These are phyloP conservation scores for Brachyalestes nurse DNA, from an alignment of 2,797 vertebrate genomes.

Conservation along the genomic window DNA sequence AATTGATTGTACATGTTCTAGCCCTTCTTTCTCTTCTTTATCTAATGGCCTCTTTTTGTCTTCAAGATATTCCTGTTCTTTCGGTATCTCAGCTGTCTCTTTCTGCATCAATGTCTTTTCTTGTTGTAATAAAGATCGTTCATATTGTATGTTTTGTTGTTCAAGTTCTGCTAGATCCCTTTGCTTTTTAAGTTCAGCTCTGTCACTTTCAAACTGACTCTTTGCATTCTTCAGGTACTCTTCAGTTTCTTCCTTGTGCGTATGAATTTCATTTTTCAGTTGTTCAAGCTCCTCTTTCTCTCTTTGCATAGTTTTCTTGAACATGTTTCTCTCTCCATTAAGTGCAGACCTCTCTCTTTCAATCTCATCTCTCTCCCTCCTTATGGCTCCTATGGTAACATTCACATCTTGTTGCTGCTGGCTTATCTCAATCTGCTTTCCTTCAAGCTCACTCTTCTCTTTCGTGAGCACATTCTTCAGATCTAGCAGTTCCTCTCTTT, in stretches of 20 bases:
- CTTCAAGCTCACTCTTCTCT: background rate
- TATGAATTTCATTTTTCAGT: conserved; percentile 5
- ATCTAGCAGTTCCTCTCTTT: background rate
- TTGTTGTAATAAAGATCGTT: conserved; percentile 20
- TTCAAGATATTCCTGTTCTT: background rate
- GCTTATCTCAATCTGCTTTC: background rate
- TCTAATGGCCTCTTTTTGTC: conserved; percentile 2
- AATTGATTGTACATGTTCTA: background rate
- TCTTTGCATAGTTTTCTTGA: background rate
- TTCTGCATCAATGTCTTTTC: conserved; percentile 15
- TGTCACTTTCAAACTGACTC: background rate
- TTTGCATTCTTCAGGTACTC: background rate
- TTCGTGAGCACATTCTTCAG: background rate
- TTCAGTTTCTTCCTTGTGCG: background rate
- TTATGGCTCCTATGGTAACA: background rate
- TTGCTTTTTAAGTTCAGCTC: conserved; percentile 15
- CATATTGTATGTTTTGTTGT: conserved; percentile 19
- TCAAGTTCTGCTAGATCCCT: conserved; percentile 14
- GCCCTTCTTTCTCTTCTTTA: background rate
- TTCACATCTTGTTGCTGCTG: background rate
- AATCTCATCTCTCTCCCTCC: background rate
- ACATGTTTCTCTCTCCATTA: background rate
- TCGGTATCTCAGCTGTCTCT: conserved; percentile 18
- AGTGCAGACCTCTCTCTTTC: background rate
- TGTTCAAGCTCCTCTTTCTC: conserved; percentile 9